A percentile compares a stretch with the other conserved stretches of the same genome.
These are phyloP conservation scores for Eulemur rubriventer DNA, from an alignment of 2,797 vertebrate species.

Conservation along the genomic window DNA sequence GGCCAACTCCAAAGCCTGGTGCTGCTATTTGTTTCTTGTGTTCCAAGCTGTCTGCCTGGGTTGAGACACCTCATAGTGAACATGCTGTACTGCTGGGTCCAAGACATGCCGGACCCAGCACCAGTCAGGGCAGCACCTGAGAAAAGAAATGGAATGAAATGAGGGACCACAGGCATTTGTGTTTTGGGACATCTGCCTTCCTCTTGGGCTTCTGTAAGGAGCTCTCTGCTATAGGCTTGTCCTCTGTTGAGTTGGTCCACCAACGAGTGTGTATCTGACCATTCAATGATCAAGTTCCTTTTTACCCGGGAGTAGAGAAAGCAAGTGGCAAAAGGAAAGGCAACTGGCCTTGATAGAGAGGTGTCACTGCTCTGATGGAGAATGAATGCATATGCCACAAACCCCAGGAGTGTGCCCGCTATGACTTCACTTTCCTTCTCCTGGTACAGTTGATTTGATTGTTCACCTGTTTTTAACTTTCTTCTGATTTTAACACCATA, in stretches of 20 bases:
- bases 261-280: neutral
- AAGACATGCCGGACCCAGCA: too few species aligned
- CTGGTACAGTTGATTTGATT: neutral
- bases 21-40: neutral
- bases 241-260: neutral
- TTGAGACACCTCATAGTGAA: neutral
- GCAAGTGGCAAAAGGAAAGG: neutral
- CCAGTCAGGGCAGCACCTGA: too few species aligned
- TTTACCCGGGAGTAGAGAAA: neutral
- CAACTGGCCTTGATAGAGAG: neutral
- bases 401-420: accelerated
- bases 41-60: neutral
- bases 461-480: neutral
- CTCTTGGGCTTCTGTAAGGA: neutral
- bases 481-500: neutral
- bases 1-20: neutral
- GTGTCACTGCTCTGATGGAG: neutral
- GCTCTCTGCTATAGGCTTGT: neutral
- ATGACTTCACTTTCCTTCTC: neutral
- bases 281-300: neutral
- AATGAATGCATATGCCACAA: neutral
- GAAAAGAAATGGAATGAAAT: neutral
- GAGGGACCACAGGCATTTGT: neutral
- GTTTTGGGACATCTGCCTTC: neutral
- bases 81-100: accelerated